Evolutionary conservation across 2,113 vertebrate species (phyloP).

Genomic region (Silurus glanis): DNA sequence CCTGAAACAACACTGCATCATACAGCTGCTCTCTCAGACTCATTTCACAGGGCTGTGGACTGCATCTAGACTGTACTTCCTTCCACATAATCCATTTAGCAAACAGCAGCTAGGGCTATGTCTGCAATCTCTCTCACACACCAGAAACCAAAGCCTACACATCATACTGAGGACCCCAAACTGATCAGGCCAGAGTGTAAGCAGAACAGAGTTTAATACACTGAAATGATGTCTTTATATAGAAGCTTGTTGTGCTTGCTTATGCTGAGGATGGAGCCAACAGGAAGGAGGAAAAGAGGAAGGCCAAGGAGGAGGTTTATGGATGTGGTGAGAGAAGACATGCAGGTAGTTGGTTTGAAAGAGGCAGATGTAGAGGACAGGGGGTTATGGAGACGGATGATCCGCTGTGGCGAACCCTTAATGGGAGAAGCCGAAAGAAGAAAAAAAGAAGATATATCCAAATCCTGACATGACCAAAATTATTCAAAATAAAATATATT

Average conservation of each 20-base stretch:
- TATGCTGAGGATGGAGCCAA: no score
- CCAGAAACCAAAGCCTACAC: neutral
- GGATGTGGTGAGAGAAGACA: no score
- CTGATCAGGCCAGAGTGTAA: neutral
- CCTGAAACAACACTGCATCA: conserved; percentile 20
- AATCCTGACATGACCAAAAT: no score
- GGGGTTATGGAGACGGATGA: no score
- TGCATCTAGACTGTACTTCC: conserved; percentile 19
- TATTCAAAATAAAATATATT: no score
- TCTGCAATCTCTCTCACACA: neutral
- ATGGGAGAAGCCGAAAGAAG: no score
- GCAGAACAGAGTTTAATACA: neutral
- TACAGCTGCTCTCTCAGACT: conserved; percentile 39
- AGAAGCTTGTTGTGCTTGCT: neutral
- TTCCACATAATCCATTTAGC: conserved; percentile 23
- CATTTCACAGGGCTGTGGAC: conserved; percentile 27
- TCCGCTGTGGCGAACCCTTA: no score
- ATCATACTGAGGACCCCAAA: neutral
- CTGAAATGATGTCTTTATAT: neutral
- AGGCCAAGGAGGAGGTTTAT: no score
- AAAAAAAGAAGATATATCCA: no score
- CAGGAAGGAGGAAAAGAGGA: no score
- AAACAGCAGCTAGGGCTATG: conserved; percentile 3
- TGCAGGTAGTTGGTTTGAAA: no score
- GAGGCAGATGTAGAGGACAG: no score